phyloP scores from a whole-genome alignment of 2,113 vertebrate species.

The Muntiacus muntjak region DNA sequence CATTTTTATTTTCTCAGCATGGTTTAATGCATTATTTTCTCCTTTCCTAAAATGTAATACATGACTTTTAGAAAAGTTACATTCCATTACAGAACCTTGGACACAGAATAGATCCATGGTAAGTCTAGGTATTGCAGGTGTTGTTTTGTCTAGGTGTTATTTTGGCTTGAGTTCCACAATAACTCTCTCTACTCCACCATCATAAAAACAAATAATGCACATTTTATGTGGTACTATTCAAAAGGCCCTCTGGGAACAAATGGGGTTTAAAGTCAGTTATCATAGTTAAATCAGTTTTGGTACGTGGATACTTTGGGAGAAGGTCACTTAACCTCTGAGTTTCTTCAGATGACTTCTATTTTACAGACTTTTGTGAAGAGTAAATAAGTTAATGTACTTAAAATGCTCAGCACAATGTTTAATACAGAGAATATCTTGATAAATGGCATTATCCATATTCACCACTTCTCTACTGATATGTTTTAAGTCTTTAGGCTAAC shows the following conservation, averaged over 20 bases:
- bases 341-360: not conserved
- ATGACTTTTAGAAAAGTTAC: not conserved
- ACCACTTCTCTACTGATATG: not conserved
- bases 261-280: not conserved
- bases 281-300: not conserved
- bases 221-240: not conserved
- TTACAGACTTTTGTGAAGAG: not conserved
- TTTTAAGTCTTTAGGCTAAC: not conserved
- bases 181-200: not conserved
- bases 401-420: not conserved
- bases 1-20: not conserved
- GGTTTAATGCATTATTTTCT: not conserved
- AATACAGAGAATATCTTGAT: not conserved
- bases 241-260: not conserved
- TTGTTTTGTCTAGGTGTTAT: not conserved
- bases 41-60: not conserved
- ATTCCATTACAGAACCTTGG: not conserved
- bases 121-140: not conserved
- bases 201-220: not conserved
- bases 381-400: not conserved
- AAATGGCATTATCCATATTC: not conserved
- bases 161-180: not conserved
- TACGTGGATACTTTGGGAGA: not conserved
- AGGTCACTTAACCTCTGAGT: not conserved
- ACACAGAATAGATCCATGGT: not conserved